Percentiles rank a stretch among this genome's conserved stretches.
Conservation (phyloP, 2,888 invertebrate species). For the Acrocyrtus sp. region DNA sequence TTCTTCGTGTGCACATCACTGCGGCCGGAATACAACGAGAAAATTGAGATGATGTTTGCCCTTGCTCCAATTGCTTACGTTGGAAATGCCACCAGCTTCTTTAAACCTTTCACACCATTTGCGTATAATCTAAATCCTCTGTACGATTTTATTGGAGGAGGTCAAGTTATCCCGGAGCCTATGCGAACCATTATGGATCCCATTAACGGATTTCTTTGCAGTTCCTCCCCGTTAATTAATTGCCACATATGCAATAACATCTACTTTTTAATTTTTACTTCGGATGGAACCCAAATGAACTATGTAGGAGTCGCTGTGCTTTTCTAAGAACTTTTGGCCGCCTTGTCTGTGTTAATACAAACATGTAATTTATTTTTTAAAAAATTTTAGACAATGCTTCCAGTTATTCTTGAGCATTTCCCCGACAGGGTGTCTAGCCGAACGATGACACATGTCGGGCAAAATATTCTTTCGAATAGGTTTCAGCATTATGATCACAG, state of each 20-base stretch:
- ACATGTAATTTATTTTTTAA: no score
- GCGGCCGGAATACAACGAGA: not conserved
- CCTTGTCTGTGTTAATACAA: no score
- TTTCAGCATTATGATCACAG: conserved; percentile 33
- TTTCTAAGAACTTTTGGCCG: no score
- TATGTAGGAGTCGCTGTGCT: no score
- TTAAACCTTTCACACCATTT: conserved; percentile 27
- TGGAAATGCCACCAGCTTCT: conserved; percentile 24
- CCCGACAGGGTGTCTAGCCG: conserved; percentile 20
- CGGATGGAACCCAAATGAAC: conserved; percentile 30
- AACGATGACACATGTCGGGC: conserved; percentile 29
- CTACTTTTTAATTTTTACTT: conserved; percentile 28
- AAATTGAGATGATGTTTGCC: conserved; percentile 22
- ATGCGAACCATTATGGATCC: conserved; percentile 7
- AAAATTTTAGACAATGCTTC: conserved; percentile 38
- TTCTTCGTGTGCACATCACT: not conserved
- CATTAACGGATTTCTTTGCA: conserved; percentile 8
- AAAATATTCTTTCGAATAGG: conserved; percentile 4
- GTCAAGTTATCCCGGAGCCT: conserved; percentile 23
- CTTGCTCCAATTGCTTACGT: conserved; percentile 26
- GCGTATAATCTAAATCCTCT: conserved; percentile 18
- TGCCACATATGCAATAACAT: conserved; percentile 28
- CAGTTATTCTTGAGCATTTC: conserved; percentile 19
- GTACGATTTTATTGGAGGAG: conserved; percentile 13
- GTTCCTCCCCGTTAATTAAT: conserved; percentile 2